Conservation (phyloP, 1,140 invertebrate species). For the Zaprionus davidi region DNA sequence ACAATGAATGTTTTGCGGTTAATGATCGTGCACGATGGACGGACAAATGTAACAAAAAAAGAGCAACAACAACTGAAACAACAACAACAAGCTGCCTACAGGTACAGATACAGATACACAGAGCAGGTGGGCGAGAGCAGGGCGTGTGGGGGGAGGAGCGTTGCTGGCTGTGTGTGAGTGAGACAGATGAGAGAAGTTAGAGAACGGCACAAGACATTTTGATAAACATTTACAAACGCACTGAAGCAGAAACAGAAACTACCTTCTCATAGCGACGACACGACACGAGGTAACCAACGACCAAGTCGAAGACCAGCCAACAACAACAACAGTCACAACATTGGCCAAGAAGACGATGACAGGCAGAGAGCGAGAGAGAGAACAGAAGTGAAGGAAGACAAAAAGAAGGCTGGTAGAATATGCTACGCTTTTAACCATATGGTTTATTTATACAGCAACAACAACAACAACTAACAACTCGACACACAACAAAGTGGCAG, state of each 20-base stretch:
- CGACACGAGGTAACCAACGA: conserved; percentile 50
- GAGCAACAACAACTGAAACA: conserved; percentile 10
- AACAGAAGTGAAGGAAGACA: conserved; percentile 21
- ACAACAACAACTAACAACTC: conserved; percentile 45
- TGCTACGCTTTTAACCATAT: conserved; percentile 82
- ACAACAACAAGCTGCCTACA: conserved; percentile 16
- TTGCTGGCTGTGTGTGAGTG: not conserved
- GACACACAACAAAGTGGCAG: conserved; percentile 76
- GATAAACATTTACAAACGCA: conserved; percentile 82
- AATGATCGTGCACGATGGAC: conserved; percentile 67
- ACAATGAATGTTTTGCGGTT: conserved; percentile 79
- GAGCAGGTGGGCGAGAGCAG: not conserved
- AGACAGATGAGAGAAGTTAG: conserved; percentile 18
- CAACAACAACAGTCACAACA: conserved; percentile 32
- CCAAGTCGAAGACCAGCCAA: conserved; percentile 35
- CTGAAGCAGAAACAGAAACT: conserved; percentile 79
- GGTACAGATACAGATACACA: conserved; percentile 8
- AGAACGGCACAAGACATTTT: conserved; percentile 80
- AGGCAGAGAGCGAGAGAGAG: conserved; percentile 42
- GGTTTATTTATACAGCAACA: conserved; percentile 80
- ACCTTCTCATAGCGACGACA: conserved; percentile 34
- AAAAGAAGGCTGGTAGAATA: conserved; percentile 62
- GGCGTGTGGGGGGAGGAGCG: not conserved
- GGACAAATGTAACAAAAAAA: conserved; percentile 62
- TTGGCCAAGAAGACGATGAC: conserved; percentile 30